Base-by-base conservation (phyloP, 1,140 invertebrate genomes). In the Heliconius hermathena region DNA sequence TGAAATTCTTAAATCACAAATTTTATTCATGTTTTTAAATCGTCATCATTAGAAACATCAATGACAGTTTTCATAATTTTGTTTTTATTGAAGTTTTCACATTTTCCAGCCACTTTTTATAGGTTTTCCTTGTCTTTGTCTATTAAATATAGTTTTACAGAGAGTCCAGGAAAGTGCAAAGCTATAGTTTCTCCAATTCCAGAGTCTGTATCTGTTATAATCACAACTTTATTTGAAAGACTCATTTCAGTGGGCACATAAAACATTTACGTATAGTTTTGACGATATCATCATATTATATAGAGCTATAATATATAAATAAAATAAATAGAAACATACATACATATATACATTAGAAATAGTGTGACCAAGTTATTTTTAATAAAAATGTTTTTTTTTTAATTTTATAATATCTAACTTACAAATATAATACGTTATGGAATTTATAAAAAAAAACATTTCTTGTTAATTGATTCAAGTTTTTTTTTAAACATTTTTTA, bases 151-250 rank as follows among this genome's bases (percentile, higher is more conserved):
- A 89, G 26, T 81, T 74, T 87, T 73, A 86, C 86, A 9, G 84
- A 83, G 52, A 79, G 54, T 84, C 84, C 86, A n/a, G 86, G 81
- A 60, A 90, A 87, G 52, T 81, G 74, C 18, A 85, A 29, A 22
- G 87, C 82, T 26, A 82, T 85, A 9, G 84, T 79, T 78, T 84
- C 83, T 5, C 88, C 88, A 18, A 88, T 84, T 3, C 85, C 86
- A 9, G 87, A 90, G 20, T 78, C 82, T 18, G 85, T 87, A 72
- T 84, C 87, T 26, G 89, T 87, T 6, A 90, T 79, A 22, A 88
- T 13, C 5, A 89, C 83, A 13, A 89, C 85, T 85, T 87, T 85
- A 75, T 87, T 84, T 13, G 76, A 70, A 73, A 89, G 87, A 82
- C 77, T 84, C 88, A 90, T 88, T 57, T 57, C 20, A 22, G n/a